Conservation (phyloP, 2,888 invertebrate species). For the Callinectes sapidus region DNA sequence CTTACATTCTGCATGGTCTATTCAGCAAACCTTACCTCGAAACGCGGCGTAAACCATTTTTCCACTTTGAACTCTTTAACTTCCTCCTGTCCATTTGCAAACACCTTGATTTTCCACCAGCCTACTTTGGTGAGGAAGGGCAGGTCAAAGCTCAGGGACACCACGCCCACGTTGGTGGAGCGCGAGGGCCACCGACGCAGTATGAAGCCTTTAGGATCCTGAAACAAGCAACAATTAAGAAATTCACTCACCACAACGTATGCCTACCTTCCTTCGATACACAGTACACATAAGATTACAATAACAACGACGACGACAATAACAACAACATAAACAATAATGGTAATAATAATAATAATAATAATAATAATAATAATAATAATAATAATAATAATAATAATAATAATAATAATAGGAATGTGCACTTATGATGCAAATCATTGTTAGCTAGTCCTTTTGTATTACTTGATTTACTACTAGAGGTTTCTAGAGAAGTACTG, state of each 20-base stretch:
- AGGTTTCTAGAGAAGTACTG: too few relatives aligned
- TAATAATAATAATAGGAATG: too few relatives aligned
- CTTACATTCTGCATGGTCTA: not conserved
- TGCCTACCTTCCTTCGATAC: too few relatives aligned
- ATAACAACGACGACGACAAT: too few relatives aligned
- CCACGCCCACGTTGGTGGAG: constrained; percentile 76
- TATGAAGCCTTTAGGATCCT: constrained; percentile 76
- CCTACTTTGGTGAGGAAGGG: constrained; percentile 76
- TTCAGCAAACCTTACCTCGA: constrained; percentile 75
- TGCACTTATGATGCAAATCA: too few relatives aligned
- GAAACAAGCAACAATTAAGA: not conserved
- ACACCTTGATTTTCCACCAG: constrained; percentile 76
- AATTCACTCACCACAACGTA: too few relatives aligned
- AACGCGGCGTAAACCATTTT: constrained; percentile 76
- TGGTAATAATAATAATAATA: too few relatives aligned
- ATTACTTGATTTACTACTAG: too few relatives aligned
- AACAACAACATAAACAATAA: not conserved
- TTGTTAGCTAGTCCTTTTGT: too few relatives aligned
- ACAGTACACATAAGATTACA: too few relatives aligned
- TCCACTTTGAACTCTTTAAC: constrained; percentile 76
- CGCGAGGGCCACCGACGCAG: constrained; percentile 76
- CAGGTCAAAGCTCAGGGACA: constrained; percentile 75
- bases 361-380: not conserved
- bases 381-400: not conserved
- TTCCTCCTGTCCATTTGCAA: constrained; percentile 75